Evolutionary conservation across 2,888 invertebrate species (phyloP).

Genomic region (Lingula anatina): DNA sequence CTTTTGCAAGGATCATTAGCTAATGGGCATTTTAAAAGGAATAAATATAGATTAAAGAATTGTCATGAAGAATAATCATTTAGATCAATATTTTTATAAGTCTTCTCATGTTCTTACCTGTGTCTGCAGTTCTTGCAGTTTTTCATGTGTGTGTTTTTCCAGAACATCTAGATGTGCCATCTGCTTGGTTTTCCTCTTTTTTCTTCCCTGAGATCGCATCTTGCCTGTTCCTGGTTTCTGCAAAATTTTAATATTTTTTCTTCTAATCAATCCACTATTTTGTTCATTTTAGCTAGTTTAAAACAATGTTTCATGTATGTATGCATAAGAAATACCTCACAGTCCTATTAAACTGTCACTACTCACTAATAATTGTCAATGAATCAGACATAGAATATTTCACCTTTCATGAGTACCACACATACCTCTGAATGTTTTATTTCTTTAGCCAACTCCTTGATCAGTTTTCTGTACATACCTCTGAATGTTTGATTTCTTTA

Average conservation of each 20-base stretch:
- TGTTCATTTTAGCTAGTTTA: not conserved
- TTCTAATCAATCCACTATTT: too few relatives aligned
- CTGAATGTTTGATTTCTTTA: conserved; percentile 68
- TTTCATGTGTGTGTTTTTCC: conserved; percentile 32
- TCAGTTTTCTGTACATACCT: conserved; percentile 53
- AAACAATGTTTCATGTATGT: not conserved
- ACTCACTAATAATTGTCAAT: too few relatives aligned
- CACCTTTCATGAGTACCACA: too few relatives aligned
- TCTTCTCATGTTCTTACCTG: conserved; percentile 23
- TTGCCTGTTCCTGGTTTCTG: conserved; percentile 16
- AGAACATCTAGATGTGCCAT: conserved; percentile 31
- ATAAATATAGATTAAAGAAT: too few relatives aligned
- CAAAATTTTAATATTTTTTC: conserved; percentile 4
- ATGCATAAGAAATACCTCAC: not conserved
- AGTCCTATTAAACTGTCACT: not conserved
- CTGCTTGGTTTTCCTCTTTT: conserved; percentile 25
- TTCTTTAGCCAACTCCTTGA: conserved; percentile 74
- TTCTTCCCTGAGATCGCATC: conserved; percentile 16
- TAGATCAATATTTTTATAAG: too few relatives aligned
- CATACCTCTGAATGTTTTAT: conserved; percentile 63
- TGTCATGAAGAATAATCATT: too few relatives aligned
- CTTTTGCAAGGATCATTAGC: too few relatives aligned
- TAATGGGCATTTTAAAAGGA: too few relatives aligned
- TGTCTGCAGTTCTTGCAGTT: conserved; percentile 26
- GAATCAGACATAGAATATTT: too few relatives aligned